A percentile compares a stretch with the other conserved stretches of the same genome.
phyloP scores from a whole-genome alignment of 2,797 vertebrate genomes.

The Oreochromis mossambicus region DNA sequence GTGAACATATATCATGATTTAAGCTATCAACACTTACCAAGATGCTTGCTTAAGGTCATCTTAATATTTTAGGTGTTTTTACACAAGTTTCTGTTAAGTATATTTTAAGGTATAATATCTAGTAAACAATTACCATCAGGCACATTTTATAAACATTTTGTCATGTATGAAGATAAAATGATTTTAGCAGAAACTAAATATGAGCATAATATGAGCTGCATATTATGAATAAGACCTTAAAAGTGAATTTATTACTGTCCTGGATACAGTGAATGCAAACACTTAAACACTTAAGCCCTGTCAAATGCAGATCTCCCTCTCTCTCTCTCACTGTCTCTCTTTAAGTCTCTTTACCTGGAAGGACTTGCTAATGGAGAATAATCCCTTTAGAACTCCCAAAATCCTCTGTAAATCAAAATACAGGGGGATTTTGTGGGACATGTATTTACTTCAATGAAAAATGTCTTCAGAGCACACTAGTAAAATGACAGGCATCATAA shows the following conservation, averaged over 20 bases:
- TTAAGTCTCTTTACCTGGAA: constrained; percentile 39
- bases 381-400: constrained; percentile 26
- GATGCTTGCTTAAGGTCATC: background rate
- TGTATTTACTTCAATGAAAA: constrained; percentile 29
- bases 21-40: background rate
- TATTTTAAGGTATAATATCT: background rate
- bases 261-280: background rate
- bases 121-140: background rate
- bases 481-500: constrained; percentile 24
- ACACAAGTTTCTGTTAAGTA: background rate
- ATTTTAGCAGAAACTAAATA: background rate
- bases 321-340: background rate
- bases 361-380: constrained; percentile 36
- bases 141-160: background rate
- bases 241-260: background rate
- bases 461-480: constrained; percentile 7
- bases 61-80: background rate
- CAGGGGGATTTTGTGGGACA: background rate
- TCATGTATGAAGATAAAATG: background rate
- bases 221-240: background rate
- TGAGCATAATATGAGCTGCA: background rate
- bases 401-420: constrained; percentile 35
- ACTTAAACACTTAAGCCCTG: background rate
- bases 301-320: background rate
- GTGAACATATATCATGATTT: background rate